phyloP scores from a whole-genome alignment of 2,797 vertebrate genomes.

The Mormyrus proboscirostris region DNA sequence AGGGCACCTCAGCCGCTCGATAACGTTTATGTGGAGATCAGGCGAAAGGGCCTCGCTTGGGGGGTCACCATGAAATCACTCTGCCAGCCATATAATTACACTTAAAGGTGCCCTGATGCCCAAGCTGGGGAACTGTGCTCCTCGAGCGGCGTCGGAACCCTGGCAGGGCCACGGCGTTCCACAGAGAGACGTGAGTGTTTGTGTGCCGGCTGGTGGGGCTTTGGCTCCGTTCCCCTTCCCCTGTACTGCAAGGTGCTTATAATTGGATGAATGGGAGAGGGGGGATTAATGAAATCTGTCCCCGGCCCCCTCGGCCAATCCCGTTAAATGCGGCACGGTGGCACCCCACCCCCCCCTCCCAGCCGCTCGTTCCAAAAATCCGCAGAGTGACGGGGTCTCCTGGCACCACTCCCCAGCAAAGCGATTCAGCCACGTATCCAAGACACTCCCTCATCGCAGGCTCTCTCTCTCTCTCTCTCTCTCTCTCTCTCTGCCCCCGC shows the following conservation, averaged over 20 bases:
- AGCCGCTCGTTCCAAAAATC: slow-evolving; percentile 20
- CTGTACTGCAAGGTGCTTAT: slow-evolving; percentile 46
- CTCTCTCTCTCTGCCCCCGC: neutral
- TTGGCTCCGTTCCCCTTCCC: slow-evolving; percentile 21
- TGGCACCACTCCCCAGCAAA: slow-evolving; percentile 26
- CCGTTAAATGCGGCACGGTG: slow-evolving; percentile 44
- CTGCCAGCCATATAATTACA: neutral
- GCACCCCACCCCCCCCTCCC: neutral
- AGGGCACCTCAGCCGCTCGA: neutral
- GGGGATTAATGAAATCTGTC: slow-evolving; percentile 49
- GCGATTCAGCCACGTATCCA: neutral
- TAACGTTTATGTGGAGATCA: neutral
- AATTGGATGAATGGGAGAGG: slow-evolving; percentile 53
- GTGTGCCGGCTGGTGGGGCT: neutral
- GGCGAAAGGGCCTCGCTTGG: neutral
- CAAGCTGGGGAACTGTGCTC: neutral
- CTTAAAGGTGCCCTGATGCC: neutral
- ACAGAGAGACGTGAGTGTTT: neutral
- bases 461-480: slow-evolving; percentile 2
- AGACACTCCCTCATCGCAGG: slow-evolving; percentile 8
- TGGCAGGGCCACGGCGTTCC: neutral
- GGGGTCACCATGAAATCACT: neutral
- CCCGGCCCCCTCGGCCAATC: slow-evolving; percentile 44
- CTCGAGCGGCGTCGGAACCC: neutral
- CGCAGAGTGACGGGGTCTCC: slow-evolving; percentile 24